Evolutionary conservation across 2,888 invertebrate species (phyloP).

Genomic region (Cosmopolites sordidus): DNA sequence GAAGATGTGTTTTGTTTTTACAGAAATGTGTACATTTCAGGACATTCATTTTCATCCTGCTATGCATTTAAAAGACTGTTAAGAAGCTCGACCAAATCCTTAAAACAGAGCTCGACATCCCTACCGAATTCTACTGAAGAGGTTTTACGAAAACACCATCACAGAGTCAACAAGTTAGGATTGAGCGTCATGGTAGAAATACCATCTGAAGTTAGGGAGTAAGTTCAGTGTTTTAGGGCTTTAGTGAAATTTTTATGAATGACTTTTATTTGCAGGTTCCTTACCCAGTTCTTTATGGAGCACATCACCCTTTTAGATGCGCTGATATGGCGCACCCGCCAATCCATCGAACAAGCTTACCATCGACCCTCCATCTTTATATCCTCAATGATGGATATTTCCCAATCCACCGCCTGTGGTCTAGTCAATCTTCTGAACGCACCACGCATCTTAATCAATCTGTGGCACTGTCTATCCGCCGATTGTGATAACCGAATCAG

Average conservation of each 20-base stretch:
- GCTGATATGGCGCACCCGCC: constrained; percentile 65
- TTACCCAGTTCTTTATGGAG: constrained; percentile 65
- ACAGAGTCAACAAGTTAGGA: constrained; percentile 55
- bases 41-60: constrained; percentile 45
- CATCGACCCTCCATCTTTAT: constrained; percentile 49
- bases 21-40: constrained; percentile 19
- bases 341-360: constrained; percentile 65
- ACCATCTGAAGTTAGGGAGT: constrained; percentile 55
- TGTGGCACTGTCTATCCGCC: constrained; percentile 40
- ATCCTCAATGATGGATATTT: constrained; percentile 53
- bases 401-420: constrained; percentile 43
- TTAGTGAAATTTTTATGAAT: background rate
- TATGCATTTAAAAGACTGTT: constrained; percentile 55
- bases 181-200: constrained; percentile 62
- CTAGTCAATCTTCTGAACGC: constrained; percentile 37
- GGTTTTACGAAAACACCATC: constrained; percentile 27
- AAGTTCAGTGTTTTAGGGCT: constrained; percentile 45
- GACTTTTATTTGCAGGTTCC: constrained; percentile 37
- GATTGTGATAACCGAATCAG: constrained; percentile 36
- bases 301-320: constrained; percentile 73
- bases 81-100: constrained; percentile 53
- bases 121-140: constrained; percentile 31
- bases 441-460: constrained; percentile 34
- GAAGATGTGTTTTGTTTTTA: too few species aligned
- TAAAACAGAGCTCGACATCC: constrained; percentile 47